Base-by-base conservation (phyloP, 2,797 vertebrate species). In the Hoplostethus atlanticus region DNA sequence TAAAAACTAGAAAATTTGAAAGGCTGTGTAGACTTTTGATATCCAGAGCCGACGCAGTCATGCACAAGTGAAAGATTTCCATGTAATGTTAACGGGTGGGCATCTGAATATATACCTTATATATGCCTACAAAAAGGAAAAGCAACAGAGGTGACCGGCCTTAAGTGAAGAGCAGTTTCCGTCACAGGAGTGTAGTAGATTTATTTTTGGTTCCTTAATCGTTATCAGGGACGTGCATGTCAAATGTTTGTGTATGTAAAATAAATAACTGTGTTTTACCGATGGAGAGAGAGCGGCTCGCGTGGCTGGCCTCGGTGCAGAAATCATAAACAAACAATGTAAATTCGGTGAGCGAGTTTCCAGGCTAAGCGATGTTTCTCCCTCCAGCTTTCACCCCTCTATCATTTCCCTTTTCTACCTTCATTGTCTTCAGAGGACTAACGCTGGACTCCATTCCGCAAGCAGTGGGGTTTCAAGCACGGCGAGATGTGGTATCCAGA, bases 251-350 rank as follows among this genome's bases (percentile, higher is more conserved):
- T 54, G 40, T 28, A 30, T 52, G 48, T 31, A 11, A 76, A 78
- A 65, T 4, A 73, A 67, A 55, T 13, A 51, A n/a, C 1, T 6
- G 21, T 52, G 21, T 54, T 67, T 64, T 21, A 53, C 36, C 63
- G 11, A 54, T 34, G 30, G 56, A 36, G 46, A 36, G 21, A 16
- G 11, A 38, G 40, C 21, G 21, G 63, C 50, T 15, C 60, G 48
- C 25, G 16, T 7, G 15, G 15, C 55, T 60, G 46, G 13, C 38
- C 17, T n/a, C 31, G 25, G 42, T 28, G 48, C 50, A 67, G n/a
- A 46, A 30, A 71, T 72, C 53, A 52, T 31, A 63, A 69, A 70
- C 34, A 67, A 38, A 56, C 78, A 50, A 83, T 74, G 74, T 56
- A 77, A 79, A 79, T 77, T 57, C 34, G 58, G 61, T 50, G 6